phyloP scores from a whole-genome alignment of 2,888 invertebrate genomes.

The Drosophila cognata region DNA sequence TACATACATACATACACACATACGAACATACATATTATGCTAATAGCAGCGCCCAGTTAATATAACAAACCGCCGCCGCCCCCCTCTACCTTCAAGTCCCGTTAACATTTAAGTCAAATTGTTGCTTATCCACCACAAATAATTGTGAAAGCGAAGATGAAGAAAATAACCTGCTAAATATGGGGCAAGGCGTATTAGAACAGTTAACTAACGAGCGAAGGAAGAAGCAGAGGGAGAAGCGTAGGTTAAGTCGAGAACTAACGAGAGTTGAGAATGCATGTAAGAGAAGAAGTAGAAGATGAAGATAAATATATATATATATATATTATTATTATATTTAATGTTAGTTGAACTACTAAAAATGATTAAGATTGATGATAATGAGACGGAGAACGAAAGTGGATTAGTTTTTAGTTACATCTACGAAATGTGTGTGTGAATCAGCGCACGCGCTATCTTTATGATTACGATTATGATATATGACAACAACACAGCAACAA shows the following conservation, averaged over 20 bases:
- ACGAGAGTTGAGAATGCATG: slow-evolving; percentile 18
- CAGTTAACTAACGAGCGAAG: slow-evolving; percentile 39
- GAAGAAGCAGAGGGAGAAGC: slow-evolving; percentile 22
- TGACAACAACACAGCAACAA: slow-evolving; percentile 28
- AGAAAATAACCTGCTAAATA: slow-evolving; percentile 7
- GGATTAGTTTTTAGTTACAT: slow-evolving; percentile 67
- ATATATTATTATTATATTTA: slow-evolving; percentile 69
- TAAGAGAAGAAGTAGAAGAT: slow-evolving; percentile 32
- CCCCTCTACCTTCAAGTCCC: slow-evolving; percentile 38
- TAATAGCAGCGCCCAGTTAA: slow-evolving; percentile 61
- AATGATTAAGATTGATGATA: slow-evolving; percentile 49
- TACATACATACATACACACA: slow-evolving; percentile 32
- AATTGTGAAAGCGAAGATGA: neutral
- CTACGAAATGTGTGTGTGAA: slow-evolving; percentile 49
- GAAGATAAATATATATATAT: slow-evolving; percentile 31
- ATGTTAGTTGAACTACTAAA: slow-evolving; percentile 79
- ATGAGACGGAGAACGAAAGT: slow-evolving; percentile 36
- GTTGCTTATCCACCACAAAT: slow-evolving; percentile 37
- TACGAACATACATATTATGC: slow-evolving; percentile 44
- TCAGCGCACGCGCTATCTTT: slow-evolving; percentile 52
- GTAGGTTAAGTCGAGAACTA: slow-evolving; percentile 52
- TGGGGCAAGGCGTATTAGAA: slow-evolving; percentile 40
- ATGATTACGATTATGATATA: slow-evolving; percentile 65
- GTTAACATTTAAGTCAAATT: slow-evolving; percentile 51
- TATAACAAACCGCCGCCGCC: slow-evolving; percentile 18